Conservation (phyloP, 35 echinoderm and acorn worm species). For the Ptychodera flava region DNA sequence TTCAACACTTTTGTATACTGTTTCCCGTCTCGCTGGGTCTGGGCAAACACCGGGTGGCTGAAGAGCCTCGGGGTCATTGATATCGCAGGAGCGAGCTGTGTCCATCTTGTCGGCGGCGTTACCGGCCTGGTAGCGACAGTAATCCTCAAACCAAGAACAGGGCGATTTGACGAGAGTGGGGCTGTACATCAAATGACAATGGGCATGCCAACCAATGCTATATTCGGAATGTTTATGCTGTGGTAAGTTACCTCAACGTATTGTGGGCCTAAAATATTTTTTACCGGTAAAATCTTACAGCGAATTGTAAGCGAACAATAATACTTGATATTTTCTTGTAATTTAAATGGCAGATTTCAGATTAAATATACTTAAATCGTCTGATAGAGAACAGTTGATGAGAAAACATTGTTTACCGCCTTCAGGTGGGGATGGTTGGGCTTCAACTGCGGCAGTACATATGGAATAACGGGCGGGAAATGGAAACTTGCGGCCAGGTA, state of each 20-base stretch:
- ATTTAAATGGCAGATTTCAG: background rate
- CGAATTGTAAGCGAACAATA: background rate
- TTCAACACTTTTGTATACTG: constrained; percentile 88
- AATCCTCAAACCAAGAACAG: constrained; percentile 78
- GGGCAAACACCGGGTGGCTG: constrained; percentile 70
- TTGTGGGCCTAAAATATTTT: background rate
- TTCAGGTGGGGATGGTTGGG: constrained; percentile 98
- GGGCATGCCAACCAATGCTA: constrained; percentile 75
- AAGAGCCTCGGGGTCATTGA: constrained; percentile 54
- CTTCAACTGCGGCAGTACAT: constrained; percentile 95
- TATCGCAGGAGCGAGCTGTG: constrained; percentile 75
- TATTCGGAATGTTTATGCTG: constrained; percentile 94
- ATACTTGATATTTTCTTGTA: background rate
- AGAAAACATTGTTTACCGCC: background rate
- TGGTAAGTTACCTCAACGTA: constrained; percentile 55
- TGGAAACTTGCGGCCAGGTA: constrained; percentile 81
- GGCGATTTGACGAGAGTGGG: constrained; percentile 51
- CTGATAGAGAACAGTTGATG: background rate
- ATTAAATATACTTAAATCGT: background rate
- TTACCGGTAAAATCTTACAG: background rate
- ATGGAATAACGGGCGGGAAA: constrained; percentile 69
- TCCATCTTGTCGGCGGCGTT: constrained; percentile 86
- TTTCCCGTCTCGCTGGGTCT: constrained; percentile 86
- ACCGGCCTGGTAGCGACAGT: constrained; percentile 83
- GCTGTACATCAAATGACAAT: constrained; percentile 17